These are phyloP conservation scores for Apodemia duryi DNA, from an alignment of 2,888 invertebrate species.

Conservation along the genomic window DNA sequence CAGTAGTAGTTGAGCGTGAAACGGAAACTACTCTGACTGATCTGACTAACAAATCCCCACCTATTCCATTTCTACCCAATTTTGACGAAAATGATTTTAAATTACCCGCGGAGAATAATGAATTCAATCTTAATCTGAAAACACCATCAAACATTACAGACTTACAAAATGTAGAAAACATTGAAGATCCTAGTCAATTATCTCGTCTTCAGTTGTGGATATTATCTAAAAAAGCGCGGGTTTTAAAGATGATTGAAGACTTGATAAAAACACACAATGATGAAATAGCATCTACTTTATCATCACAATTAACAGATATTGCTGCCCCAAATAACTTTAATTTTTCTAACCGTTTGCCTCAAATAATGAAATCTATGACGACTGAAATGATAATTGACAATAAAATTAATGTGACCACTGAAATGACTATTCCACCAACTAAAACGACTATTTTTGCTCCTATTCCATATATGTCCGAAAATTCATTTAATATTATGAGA, in stretches of 20 bases:
- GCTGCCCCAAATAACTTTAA: not conserved
- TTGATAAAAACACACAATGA: constrained; percentile 65
- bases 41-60: constrained; percentile 45
- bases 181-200: constrained; percentile 51
- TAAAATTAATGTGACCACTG: constrained; percentile 37
- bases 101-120: constrained; percentile 33
- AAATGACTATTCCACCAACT: constrained; percentile 30
- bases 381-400: constrained; percentile 26
- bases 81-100: constrained; percentile 49
- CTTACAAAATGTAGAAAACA: constrained; percentile 37
- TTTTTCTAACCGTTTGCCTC: constrained; percentile 28
- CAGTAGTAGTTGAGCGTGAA: constrained; percentile 24
- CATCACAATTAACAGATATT: constrained; percentile 47
- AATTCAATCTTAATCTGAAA: constrained; percentile 32
- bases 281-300: constrained; percentile 57
- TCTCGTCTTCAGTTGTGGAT: constrained; percentile 65
- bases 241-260: constrained; percentile 73
- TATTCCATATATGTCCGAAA: constrained; percentile 35
- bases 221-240: constrained; percentile 69
- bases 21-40: constrained; percentile 31
- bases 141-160: constrained; percentile 33
- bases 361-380: constrained; percentile 60
- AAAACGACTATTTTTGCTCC: constrained; percentile 37
- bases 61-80: constrained; percentile 59
- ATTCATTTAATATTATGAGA: constrained; percentile 29